phyloP scores from a whole-genome alignment of 1,140 invertebrate genomes.

The Pseudomyrmex gracilis region DNA sequence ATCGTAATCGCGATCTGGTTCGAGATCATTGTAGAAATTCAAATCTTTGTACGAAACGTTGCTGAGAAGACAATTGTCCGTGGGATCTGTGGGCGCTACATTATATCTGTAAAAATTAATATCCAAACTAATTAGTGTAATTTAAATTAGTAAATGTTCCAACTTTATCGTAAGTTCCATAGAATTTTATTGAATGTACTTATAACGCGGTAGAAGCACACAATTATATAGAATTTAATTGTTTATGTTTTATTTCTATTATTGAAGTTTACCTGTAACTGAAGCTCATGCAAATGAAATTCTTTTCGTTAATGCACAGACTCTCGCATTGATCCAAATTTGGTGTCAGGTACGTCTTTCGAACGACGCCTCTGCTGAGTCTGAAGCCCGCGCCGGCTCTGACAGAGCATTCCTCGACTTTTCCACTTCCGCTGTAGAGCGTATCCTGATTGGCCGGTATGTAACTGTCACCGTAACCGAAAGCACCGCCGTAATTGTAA shows the following conservation, averaged over 20 bases:
- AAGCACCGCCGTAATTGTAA: constrained; percentile 77
- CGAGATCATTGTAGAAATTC: constrained; percentile 90
- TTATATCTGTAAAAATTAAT: constrained; percentile 80
- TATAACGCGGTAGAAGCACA: neutral
- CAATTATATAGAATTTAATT: neutral
- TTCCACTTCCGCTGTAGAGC: constrained; percentile 50
- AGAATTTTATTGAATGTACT: constrained; percentile 7
- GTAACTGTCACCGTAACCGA: constrained; percentile 78
- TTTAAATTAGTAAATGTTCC: neutral
- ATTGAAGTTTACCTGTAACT: constrained; percentile 88
- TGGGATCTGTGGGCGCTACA: constrained; percentile 79
- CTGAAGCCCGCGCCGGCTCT: constrained; percentile 90
- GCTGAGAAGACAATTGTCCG: constrained; percentile 92
- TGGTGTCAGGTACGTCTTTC: constrained; percentile 88
- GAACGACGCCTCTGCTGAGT: constrained; percentile 88
- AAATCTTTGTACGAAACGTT: constrained; percentile 88
- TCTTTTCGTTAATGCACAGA: constrained; percentile 89
- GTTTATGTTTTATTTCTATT: neutral
- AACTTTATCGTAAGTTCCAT: constrained; percentile 14
- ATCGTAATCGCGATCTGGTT: constrained; percentile 92
- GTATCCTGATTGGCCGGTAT: constrained; percentile 70
- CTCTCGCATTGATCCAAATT: constrained; percentile 91
- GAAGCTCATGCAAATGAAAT: constrained; percentile 90
- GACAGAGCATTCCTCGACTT: constrained; percentile 87
- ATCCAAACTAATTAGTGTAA: constrained; percentile 13